Base-by-base conservation (phyloP, 2,888 invertebrate genomes). In the Lithodes maja region DNA sequence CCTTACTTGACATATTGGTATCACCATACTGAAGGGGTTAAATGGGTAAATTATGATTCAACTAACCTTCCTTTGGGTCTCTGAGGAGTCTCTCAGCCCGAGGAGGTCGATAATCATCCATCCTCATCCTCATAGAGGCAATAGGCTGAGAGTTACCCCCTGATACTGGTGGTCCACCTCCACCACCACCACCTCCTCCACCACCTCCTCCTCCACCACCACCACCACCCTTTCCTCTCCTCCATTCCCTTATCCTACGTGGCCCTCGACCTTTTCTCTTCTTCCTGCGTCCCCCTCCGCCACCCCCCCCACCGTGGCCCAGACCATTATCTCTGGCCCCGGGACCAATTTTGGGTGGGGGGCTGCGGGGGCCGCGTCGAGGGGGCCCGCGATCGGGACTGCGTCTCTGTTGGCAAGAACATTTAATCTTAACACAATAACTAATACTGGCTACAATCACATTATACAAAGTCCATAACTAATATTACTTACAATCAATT, bases 81-180 rank as follows among this genome's bases (percentile, higher is more conserved):
- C 86, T 61, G 9, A 90, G 83, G 3, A 90, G 79, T 78, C 88
- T 68, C 49, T 82, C 90, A 33, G 86, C 79, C 1, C 88, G 85
- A 54, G 91, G 91, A n/a, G 91, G 88, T 2, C 89, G 80, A 74
- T 91, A 91, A 69, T 91, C 91, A 87, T 91, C 91, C 91, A 91
- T 91, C 49, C 91, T 83, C 91, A 91, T 91, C 82, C 91, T 83
- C 91, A 91, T 91, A 83, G 91, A 91, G 55, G 91, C 91, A 61
- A 91, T 89, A 17, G 90, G 91, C 80, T 89, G 89, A n/a, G 82
- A 80, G 78, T 90, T 91, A 53, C 91, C 91, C 1, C 89, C 86
- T 33, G 90, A 90, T 82, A 86, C 78, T 5, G 86, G 90, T 53
- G 89, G 89, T 33, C 81, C 86, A 17, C 89, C 78, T 55, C 82